Conservation (phyloP, 2,113 vertebrate genomes). For the Callospermophilus lateralis region DNA sequence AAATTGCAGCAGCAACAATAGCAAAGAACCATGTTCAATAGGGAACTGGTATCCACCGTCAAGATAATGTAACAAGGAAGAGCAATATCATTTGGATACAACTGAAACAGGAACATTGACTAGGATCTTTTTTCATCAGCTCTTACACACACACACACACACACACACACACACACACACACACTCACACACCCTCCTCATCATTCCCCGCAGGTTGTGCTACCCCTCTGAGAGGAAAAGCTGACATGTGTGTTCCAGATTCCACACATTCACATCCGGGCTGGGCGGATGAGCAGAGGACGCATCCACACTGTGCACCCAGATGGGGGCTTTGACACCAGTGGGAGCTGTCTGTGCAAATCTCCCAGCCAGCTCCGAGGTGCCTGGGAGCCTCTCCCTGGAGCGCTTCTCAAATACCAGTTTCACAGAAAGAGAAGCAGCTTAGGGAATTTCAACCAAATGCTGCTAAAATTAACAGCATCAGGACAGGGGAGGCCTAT, state of each 20-base stretch:
- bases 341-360: background rate
- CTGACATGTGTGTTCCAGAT: background rate
- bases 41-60: background rate
- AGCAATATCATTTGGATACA: background rate
- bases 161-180: background rate
- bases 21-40: background rate
- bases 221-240: constrained; percentile 47
- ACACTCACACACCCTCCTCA: no score
- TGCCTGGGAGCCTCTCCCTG: background rate
- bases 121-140: background rate
- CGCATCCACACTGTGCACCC: background rate
- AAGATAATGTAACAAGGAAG: background rate
- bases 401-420: constrained; percentile 47
- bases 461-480: constrained; percentile 40
- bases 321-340: constrained; percentile 62
- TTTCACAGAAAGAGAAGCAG: constrained; percentile 28
- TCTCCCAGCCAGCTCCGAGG: background rate
- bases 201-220: background rate
- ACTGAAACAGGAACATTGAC: background rate
- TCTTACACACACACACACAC: no score
- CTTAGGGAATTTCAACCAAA: background rate
- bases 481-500: background rate
- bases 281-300: background rate
- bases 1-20: background rate
- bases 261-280: constrained; percentile 16